Percentiles rank a stretch among this genome's conserved stretches.
Conservation (phyloP, 2,797 vertebrate species). For the Cossypha polioptera region DNA sequence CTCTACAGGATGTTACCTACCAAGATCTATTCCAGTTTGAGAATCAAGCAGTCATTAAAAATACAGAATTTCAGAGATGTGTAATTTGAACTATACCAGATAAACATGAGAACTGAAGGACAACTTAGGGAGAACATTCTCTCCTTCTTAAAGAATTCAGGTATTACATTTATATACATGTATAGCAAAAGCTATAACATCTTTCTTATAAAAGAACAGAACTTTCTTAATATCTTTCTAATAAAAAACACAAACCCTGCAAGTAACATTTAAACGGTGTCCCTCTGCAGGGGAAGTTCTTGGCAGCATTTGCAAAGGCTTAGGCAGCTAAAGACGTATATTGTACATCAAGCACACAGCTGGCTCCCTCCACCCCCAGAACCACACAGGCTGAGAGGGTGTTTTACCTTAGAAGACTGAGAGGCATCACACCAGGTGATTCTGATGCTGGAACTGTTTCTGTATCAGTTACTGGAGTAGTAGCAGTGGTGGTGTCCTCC, state of each 20-base stretch:
- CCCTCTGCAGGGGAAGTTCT: not conserved
- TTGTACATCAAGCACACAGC: not conserved
- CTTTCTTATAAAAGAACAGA: not conserved
- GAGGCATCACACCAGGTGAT: conserved; percentile 96
- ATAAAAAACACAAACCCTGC: not conserved
- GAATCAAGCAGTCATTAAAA: not conserved
- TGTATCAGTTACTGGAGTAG: conserved; percentile 95
- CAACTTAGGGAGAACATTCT: not conserved
- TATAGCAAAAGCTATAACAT: not conserved
- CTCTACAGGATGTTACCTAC: not conserved
- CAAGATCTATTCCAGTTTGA: not conserved
- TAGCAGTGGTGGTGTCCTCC: conserved; percentile 97
- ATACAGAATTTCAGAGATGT: not conserved
- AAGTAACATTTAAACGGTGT: not conserved
- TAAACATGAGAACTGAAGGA: not conserved
- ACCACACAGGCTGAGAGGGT: not conserved
- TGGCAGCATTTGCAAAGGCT: not conserved
- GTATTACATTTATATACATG: not conserved
- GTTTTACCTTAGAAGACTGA: conserved; percentile 91
- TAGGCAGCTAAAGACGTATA: not conserved
- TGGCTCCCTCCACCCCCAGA: not conserved
- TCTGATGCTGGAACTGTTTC: conserved; percentile 94
- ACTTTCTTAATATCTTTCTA: not conserved
- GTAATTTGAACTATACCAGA: not conserved
- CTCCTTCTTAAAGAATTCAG: not conserved